Evolutionary conservation across 1,140 invertebrate genomes (phyloP).

Genomic region (Hylyphantes graminicola): DNA sequence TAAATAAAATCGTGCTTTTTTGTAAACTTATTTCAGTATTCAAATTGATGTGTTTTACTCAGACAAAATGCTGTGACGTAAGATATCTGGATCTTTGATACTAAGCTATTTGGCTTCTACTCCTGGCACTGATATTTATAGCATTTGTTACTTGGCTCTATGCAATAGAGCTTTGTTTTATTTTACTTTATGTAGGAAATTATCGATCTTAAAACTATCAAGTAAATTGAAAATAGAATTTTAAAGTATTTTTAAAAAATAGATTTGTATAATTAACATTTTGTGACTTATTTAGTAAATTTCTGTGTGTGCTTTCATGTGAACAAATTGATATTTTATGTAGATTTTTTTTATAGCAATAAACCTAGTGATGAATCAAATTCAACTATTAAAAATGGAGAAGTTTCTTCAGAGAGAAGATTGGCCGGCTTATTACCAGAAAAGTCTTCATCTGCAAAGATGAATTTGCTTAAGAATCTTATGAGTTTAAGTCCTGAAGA

Average conservation of each 20-base stretch:
- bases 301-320: background rate
- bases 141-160: no score
- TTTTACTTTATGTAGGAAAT: no score
- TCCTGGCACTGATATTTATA: no score
- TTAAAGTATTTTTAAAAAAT: background rate
- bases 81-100: no score
- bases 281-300: background rate
- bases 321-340: background rate
- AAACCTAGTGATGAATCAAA: background rate
- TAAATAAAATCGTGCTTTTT: background rate
- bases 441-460: conserved; percentile 3
- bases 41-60: background rate
- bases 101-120: no score
- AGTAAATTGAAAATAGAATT: no score
- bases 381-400: background rate
- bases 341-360: background rate
- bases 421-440: background rate
- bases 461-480: conserved; percentile 26
- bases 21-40: background rate
- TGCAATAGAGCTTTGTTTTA: no score
- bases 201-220: no score
- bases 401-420: background rate
- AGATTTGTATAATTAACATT: background rate
- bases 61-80: no score
- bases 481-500: conserved; percentile 3